phyloP scores from a whole-genome alignment of 2,888 invertebrate genomes.

The Sipha maydis region DNA sequence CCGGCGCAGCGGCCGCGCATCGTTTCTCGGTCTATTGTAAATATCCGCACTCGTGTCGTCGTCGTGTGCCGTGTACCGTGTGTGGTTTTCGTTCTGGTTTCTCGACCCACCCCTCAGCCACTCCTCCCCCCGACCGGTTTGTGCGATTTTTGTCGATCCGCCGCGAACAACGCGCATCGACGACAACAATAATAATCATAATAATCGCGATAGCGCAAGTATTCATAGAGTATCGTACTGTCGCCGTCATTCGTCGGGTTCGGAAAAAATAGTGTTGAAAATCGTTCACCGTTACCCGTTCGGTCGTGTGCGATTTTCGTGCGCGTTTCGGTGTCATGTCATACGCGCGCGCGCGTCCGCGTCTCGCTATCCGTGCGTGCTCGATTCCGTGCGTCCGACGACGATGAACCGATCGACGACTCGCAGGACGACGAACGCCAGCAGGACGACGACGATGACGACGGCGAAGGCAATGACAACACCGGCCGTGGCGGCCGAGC shows the following conservation, averaged over 20 bases:
- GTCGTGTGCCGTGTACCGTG: background rate
- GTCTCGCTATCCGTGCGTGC: background rate
- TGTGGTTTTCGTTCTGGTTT: background rate
- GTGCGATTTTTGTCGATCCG: background rate
- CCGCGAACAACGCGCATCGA: too few relatives aligned
- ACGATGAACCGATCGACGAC: background rate
- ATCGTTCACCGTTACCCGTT: background rate
- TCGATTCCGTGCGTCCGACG: background rate
- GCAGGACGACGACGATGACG: background rate
- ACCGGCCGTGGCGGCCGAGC: background rate
- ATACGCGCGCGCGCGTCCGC: background rate
- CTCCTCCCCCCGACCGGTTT: background rate
- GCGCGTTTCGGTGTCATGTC: background rate
- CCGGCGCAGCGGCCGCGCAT: background rate
- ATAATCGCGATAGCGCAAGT: background rate
- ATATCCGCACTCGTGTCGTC: background rate
- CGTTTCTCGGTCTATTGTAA: background rate
- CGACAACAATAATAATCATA: too few relatives aligned
- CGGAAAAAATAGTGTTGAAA: background rate
- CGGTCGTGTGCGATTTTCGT: background rate
- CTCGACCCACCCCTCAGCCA: background rate
- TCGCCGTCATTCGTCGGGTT: background rate
- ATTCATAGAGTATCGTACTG: background rate
- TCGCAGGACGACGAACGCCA: background rate
- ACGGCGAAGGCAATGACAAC: background rate